These are phyloP conservation scores for Mallotus villosus DNA, from an alignment of 2,797 vertebrate genomes.

Conservation along the genomic window DNA sequence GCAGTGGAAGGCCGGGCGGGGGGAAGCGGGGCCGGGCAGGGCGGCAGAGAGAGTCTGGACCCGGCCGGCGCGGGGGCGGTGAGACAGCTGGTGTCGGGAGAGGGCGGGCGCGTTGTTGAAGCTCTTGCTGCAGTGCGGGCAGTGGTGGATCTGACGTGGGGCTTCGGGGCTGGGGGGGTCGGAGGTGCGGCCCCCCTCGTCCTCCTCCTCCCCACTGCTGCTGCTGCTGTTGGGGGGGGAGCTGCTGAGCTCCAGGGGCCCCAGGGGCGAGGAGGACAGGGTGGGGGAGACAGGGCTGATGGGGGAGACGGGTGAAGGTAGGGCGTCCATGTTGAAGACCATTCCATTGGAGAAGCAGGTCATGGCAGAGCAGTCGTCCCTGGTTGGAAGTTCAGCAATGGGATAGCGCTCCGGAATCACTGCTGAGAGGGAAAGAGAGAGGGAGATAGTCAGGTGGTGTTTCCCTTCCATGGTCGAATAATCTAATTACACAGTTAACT, in stretches of 20 bases:
- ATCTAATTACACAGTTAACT: conserved; percentile 59
- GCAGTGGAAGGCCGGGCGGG: conserved; percentile 87
- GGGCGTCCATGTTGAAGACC: conserved; percentile 76
- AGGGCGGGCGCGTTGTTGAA: conserved; percentile 82
- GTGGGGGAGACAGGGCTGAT: conserved; percentile 54
- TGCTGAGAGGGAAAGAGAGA: conserved; percentile 61
- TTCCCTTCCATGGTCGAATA: conserved; percentile 40
- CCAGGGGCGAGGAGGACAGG: conserved; percentile 60
- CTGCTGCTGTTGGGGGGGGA: conserved; percentile 78
- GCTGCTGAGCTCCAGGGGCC: conserved; percentile 85
- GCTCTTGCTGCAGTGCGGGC: conserved; percentile 80
- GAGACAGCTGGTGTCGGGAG: conserved; percentile 82
- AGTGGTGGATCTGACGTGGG: conserved; percentile 77
- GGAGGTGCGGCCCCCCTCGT: conserved; percentile 84
- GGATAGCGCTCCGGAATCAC: conserved; percentile 79
- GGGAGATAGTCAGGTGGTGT: conserved; percentile 41
- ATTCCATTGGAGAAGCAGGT: conserved; percentile 74
- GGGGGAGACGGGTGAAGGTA: conserved; percentile 71
- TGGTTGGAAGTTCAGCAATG: conserved; percentile 78
- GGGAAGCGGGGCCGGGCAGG: conserved; percentile 35
- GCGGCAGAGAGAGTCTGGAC: conserved; percentile 13
- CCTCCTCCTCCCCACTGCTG: conserved; percentile 78
- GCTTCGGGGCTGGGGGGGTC: conserved; percentile 84
- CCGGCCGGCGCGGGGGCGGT: conserved; percentile 44
- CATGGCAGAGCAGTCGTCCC: conserved; percentile 74